These are phyloP conservation scores for Mycetomoellerius zeteki DNA, from an alignment of 1,140 invertebrate species.

Conservation along the genomic window DNA sequence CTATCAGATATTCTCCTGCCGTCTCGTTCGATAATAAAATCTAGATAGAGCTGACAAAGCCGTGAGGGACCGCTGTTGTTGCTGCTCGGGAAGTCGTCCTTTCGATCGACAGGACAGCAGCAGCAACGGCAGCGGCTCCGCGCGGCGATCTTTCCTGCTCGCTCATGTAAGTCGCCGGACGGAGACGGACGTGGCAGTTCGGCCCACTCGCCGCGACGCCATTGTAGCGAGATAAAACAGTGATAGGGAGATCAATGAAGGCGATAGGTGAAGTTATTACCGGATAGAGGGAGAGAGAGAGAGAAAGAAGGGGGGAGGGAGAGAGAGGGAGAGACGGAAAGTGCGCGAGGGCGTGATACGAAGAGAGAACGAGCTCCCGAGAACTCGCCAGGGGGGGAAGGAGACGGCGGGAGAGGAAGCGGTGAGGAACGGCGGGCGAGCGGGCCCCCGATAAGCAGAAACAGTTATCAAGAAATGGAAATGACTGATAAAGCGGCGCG, in stretches of 20 bases:
- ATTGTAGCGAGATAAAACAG: slow-evolving; percentile 86
- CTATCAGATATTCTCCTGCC: slow-evolving; percentile 39
- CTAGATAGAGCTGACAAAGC: slow-evolving; percentile 59
- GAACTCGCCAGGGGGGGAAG: background rate
- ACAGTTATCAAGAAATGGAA: slow-evolving; percentile 87
- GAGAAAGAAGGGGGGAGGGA: slow-evolving; percentile 57
- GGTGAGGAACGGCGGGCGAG: slow-evolving; percentile 37
- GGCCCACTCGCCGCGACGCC: slow-evolving; percentile 82
- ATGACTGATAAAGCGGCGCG: slow-evolving; percentile 85
- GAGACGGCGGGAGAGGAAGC: slow-evolving; percentile 2
- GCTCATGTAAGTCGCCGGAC: slow-evolving; percentile 65
- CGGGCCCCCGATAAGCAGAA: slow-evolving; percentile 84
- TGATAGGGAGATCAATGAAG: slow-evolving; percentile 87
- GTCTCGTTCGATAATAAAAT: slow-evolving; percentile 57
- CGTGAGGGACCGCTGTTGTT: slow-evolving; percentile 43
- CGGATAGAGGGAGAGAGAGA: slow-evolving; percentile 85
- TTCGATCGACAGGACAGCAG: slow-evolving; percentile 57
- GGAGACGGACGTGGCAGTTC: slow-evolving; percentile 64
- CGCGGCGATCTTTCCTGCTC: slow-evolving; percentile 41
- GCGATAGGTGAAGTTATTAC: slow-evolving; percentile 87
- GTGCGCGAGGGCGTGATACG: slow-evolving; percentile 45
- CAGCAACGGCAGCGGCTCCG: slow-evolving; percentile 15
- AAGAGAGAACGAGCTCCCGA: slow-evolving; percentile 42
- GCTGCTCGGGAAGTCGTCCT: slow-evolving; percentile 44
- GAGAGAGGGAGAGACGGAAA: slow-evolving; percentile 43